phyloP scores from a whole-genome alignment of 2,113 vertebrate species.

The Malurus melanocephalus region DNA sequence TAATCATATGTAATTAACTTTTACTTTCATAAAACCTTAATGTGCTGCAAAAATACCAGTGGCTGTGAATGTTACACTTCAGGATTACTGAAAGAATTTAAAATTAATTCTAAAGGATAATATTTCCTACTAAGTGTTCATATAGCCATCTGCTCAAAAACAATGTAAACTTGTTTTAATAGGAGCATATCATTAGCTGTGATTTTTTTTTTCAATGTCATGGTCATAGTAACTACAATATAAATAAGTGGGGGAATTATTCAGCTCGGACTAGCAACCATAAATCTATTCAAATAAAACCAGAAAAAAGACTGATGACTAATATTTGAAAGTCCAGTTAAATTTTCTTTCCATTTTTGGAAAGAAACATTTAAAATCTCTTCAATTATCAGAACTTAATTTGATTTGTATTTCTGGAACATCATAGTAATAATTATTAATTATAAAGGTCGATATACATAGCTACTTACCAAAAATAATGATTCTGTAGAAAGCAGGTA shows the following conservation, averaged over 20 bases:
- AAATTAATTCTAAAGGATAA: slow-evolving; percentile 71
- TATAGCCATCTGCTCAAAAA: slow-evolving; percentile 63
- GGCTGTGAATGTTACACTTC: slow-evolving; percentile 67
- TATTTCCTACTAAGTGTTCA: slow-evolving; percentile 46
- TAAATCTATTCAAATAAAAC: slow-evolving; percentile 5
- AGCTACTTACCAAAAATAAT: not conserved
- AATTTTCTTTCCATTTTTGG: not conserved
- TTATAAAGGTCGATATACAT: not conserved
- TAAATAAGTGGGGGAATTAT: not conserved
- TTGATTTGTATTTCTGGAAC: not conserved
- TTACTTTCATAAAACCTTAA: slow-evolving; percentile 90
- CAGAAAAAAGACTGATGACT: not conserved
- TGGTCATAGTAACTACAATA: not conserved
- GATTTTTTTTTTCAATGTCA: not conserved
- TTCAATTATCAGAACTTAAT: not conserved
- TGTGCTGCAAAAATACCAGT: slow-evolving; percentile 68
- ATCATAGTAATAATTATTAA: not conserved
- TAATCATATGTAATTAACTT: slow-evolving; percentile 93
- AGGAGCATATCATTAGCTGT: not conserved
- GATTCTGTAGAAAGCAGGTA: not conserved
- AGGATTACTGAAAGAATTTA: slow-evolving; percentile 77
- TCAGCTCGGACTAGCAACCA: not conserved
- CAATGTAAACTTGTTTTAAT: slow-evolving; percentile 26
- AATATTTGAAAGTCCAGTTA: not conserved
- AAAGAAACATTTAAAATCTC: not conserved